Conservation (phyloP, 2,888 invertebrate species). For the Latrodectus elegans region DNA sequence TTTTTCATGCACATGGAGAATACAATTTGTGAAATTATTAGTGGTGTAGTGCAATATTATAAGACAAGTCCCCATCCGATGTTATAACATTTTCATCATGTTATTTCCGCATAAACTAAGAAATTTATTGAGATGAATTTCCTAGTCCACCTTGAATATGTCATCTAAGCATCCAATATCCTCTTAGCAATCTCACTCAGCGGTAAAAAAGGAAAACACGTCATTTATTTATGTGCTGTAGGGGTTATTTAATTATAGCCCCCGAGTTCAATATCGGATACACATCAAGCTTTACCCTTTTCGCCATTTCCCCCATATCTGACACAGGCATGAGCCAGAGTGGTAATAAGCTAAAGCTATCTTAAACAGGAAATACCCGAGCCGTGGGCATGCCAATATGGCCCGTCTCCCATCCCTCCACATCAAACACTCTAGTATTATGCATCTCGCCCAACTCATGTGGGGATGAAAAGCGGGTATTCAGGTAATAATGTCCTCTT, state of each 20-base stretch:
- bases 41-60: no score
- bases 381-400: constrained; percentile 58
- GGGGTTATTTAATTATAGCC: constrained; percentile 63
- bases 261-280: constrained; percentile 48
- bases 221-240: constrained; percentile 10
- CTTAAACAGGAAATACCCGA: constrained; percentile 55
- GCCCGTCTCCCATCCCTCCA: constrained; percentile 13
- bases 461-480: constrained; percentile 53
- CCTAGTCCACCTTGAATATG: no score
- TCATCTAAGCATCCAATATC: no score
- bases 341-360: constrained; percentile 60
- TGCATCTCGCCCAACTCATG: constrained; percentile 54
- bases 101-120: no score
- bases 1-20: no score
- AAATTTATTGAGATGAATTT: no score
- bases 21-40: no score
- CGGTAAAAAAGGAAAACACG: no score
- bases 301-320: constrained; percentile 3
- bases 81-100: no score
- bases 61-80: no score
- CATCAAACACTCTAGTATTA: constrained; percentile 24
- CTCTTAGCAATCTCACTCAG: no score
- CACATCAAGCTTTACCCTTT: constrained; percentile 20
- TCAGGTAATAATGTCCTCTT: constrained; percentile 62
- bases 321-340: constrained; percentile 14